These are phyloP conservation scores for Drosophila dunni DNA, from an alignment of 1,140 invertebrate species.

Conservation along the genomic window DNA sequence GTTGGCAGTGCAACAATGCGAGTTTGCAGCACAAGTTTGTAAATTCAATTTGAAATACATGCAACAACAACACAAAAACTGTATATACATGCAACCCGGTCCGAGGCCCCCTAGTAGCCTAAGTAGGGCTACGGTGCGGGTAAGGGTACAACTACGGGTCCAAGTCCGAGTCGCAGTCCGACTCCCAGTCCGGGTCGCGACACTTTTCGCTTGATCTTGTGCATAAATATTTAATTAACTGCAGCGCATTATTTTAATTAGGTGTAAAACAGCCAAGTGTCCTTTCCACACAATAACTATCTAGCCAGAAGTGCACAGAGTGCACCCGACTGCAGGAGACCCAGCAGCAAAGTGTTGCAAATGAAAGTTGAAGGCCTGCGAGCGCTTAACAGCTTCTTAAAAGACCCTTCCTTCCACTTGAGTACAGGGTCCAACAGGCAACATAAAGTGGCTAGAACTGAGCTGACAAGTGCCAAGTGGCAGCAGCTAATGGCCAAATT, in stretches of 20 bases:
- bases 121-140: not conserved
- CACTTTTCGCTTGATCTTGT: slow-evolving; percentile 40
- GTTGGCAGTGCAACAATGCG: slow-evolving; percentile 62
- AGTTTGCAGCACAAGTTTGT: slow-evolving; percentile 61
- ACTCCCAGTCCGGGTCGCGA: slow-evolving; percentile 14
- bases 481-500: slow-evolving; percentile 16
- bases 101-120: not conserved
- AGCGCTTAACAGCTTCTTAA: too few relatives aligned
- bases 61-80: slow-evolving; percentile 46
- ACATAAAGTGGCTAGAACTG: slow-evolving; percentile 27
- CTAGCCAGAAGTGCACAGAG: too few relatives aligned
- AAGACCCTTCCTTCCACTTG: too few relatives aligned
- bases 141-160: not conserved
- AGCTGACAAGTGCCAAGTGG: slow-evolving; percentile 38
- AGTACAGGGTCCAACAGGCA: not conserved
- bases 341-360: too few relatives aligned
- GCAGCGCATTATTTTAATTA: slow-evolving; percentile 85
- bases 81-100: slow-evolving; percentile 18
- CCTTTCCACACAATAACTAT: not conserved
- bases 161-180: not conserved
- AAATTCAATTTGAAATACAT: slow-evolving; percentile 82
- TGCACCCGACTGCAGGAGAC: too few relatives aligned
- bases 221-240: slow-evolving; percentile 85
- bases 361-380: too few relatives aligned
- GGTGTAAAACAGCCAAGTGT: slow-evolving; percentile 70